Base-by-base conservation (phyloP, 2,888 invertebrate species). In the Heliconius charithonia region DNA sequence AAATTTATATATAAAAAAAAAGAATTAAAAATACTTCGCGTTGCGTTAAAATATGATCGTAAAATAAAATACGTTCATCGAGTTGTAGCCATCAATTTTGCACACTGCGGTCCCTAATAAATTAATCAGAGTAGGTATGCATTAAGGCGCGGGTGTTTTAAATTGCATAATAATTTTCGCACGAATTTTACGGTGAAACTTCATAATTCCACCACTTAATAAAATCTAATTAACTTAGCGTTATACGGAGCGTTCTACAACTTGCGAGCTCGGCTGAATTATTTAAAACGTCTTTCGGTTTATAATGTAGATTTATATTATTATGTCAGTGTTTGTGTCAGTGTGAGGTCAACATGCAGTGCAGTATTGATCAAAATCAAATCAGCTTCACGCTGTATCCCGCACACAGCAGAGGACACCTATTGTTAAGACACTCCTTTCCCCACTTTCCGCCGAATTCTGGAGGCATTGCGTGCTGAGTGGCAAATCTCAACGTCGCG, bases 91-190 rank as follows among this genome's bases (percentile, higher is more conserved):
- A 89, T 90, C 88, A 88, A 89, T 90, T 89, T 87, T 85, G 86
- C 87, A 87, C 87, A 85, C 86, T 90, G 90, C 86, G 91, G 90
- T 90, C 85, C 83, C 85, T 87, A 90, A 91, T 90, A 91, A 91
- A 93, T 92, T 90, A 91, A 92, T 92, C 90, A 91, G 88, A 82
- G 85, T 85, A 87, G 82, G 85, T 85, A 87, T 87, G 88, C 89
- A 90, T 91, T 90, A 89, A 89, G 86, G 87, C 87, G 81, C 87
- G 85, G 88, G 86, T 87, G 89, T 87, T 83, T 89, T 89, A 90
- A 90, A 93, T 92, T 89, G 89, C 85, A 86, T 90, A 91, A 92
- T 90, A 87, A 90, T 91, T 92, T 89, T 87, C 86, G 82, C 79
- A 81, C 86, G 85, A 90, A 90, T 89, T 88, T 87, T 88, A 89